These are phyloP conservation scores for Nipponacmea schrenckii DNA, from an alignment of 2,888 invertebrate genomes.

Conservation along the genomic window DNA sequence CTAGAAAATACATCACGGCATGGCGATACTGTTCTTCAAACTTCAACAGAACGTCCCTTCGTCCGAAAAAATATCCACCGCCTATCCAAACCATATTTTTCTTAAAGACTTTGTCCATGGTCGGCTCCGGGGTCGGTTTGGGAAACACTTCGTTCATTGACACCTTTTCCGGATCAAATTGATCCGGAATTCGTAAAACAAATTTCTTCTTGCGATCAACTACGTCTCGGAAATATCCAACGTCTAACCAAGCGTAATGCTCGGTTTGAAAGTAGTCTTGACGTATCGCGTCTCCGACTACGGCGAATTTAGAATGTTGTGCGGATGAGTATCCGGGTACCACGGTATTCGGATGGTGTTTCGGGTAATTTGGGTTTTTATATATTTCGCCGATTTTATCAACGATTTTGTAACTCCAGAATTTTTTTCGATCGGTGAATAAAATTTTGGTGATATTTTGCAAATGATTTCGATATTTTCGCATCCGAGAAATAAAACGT, in stretches of 20 bases:
- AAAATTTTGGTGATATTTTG: constrained; percentile 30
- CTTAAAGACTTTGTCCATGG: constrained; percentile 23
- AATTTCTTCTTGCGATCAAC: constrained; percentile 26
- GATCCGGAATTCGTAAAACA: constrained; percentile 6
- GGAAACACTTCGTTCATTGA: constrained; percentile 18
- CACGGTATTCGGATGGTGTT: constrained; percentile 44
- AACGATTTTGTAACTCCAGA: constrained; percentile 37
- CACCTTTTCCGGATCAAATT: constrained; percentile 14
- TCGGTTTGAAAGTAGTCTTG: constrained; percentile 32
- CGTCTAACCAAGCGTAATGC: constrained; percentile 45
- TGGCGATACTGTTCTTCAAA: constrained; percentile 28
- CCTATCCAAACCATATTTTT: constrained; percentile 37
- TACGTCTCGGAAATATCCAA: constrained; percentile 41
- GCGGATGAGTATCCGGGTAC: constrained; percentile 41
- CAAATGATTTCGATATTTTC: constrained; percentile 18
- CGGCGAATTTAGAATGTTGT: constrained; percentile 43
- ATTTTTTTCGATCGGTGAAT: constrained; percentile 25
- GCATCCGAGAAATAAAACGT: constrained; percentile 26
- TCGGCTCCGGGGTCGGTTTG: background rate
- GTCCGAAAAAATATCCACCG: constrained; percentile 33
- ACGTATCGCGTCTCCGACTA: constrained; percentile 28
- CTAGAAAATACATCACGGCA: constrained; percentile 32
- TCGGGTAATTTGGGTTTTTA: constrained; percentile 33
- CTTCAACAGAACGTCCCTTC: constrained; percentile 16
- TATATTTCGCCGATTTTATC: constrained; percentile 32